These are phyloP conservation scores for Enteromius fasciolatus DNA, from an alignment of 2,797 vertebrate species.

Conservation along the genomic window DNA sequence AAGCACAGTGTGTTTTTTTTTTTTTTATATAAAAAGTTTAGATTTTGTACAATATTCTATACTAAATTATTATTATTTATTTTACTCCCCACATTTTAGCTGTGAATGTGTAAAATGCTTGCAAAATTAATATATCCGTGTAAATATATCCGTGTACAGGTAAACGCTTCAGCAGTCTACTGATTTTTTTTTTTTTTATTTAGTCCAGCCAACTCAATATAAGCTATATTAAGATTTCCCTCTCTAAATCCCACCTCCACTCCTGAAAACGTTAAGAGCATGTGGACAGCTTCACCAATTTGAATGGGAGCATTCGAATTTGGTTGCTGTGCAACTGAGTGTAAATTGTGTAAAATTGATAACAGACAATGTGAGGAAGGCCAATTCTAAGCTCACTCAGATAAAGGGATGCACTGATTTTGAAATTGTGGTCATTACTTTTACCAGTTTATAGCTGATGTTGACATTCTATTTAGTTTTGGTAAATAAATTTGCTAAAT, in stretches of 20 bases:
- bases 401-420: background rate
- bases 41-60: conserved; percentile 63
- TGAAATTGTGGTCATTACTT: background rate
- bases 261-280: background rate
- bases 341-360: background rate
- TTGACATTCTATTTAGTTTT: background rate
- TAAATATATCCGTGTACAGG: conserved; percentile 11
- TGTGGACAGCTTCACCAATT: background rate
- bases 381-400: background rate
- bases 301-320: background rate
- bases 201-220: conserved; percentile 23
- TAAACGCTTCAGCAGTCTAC: conserved; percentile 20
- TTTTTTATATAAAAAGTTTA: conserved; percentile 43
- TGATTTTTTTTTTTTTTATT: background rate
- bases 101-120: conserved; percentile 62
- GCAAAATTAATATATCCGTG: conserved; percentile 30
- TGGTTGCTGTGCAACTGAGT: background rate
- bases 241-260: background rate
- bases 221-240: conserved; percentile 1
- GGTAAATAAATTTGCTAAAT: background rate
- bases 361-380: background rate
- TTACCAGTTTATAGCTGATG: background rate
- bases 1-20: conserved; percentile 15
- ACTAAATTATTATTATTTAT: conserved; percentile 80
- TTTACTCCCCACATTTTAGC: conserved; percentile 64